These are phyloP conservation scores for Acanthosepion pharaonis DNA, from an alignment of 2,888 invertebrate genomes.

Conservation along the genomic window DNA sequence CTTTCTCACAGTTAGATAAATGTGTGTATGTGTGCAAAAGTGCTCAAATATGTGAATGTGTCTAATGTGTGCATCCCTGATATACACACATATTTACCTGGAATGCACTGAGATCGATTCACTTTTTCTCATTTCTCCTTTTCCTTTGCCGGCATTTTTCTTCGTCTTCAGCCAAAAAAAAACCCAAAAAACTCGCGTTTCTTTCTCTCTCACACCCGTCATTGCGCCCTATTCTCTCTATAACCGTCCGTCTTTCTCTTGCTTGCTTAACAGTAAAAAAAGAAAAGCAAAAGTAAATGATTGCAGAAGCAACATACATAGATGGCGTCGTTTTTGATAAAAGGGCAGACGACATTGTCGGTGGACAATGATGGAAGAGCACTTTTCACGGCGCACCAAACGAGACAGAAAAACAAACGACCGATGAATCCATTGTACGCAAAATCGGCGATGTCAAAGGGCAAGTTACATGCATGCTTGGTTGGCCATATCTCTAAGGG, in stretches of 20 bases:
- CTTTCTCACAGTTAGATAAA: neutral
- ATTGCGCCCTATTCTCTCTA: no score
- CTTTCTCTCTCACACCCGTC: no score
- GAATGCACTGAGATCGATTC: neutral
- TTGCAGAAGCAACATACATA: no score
- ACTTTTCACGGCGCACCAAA: slow-evolving; percentile 15
- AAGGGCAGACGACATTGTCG: neutral
- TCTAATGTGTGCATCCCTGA: no score
- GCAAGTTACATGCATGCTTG: neutral
- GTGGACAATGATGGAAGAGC: neutral
- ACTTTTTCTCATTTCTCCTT: neutral
- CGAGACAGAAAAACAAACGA: slow-evolving; percentile 33
- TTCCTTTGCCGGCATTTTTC: neutral
- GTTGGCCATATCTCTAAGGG: neutral
- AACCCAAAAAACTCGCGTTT: no score
- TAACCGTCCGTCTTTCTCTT: no score
- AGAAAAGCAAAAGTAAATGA: no score
- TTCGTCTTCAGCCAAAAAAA: no score
- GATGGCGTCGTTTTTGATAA: neutral
- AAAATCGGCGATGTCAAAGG: slow-evolving; percentile 4
- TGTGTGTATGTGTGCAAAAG: neutral
- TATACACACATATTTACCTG: no score
- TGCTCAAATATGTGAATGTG: neutral
- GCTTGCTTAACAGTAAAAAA: no score
- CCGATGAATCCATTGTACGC: neutral